Conservation (phyloP, 2,113 vertebrate species). For the Laticauda laticaudata region DNA sequence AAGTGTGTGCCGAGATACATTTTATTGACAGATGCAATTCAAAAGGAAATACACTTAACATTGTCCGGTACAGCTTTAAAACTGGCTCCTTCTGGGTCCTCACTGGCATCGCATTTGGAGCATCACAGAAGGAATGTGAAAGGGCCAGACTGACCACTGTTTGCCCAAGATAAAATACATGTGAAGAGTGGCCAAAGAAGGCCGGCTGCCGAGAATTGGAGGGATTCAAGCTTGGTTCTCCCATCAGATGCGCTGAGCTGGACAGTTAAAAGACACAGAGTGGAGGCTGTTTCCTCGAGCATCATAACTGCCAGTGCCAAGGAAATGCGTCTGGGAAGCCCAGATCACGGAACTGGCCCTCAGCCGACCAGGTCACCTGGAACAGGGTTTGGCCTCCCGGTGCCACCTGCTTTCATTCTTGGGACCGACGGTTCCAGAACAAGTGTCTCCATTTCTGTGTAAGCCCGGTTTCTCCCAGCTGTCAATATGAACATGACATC, state of each 20-base stretch:
- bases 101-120: background rate
- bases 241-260: background rate
- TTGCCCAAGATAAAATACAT: background rate
- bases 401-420: background rate
- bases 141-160: background rate
- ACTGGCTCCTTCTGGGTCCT: background rate
- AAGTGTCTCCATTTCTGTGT: background rate
- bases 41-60: background rate
- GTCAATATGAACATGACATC: background rate
- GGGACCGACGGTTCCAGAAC: background rate
- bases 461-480: background rate
- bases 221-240: background rate
- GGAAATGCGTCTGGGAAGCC: background rate
- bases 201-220: background rate
- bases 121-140: background rate
- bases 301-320: background rate
- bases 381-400: background rate
- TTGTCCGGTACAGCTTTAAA: background rate
- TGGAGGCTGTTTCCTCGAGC: background rate
- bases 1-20: conserved; percentile 56
- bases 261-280: background rate
- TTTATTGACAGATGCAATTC: background rate
- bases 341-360: background rate
- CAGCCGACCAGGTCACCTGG: background rate
- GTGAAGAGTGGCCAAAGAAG: background rate